Evolutionary conservation across 2,888 invertebrate species (phyloP), one percentile per base, ranked within the genome.

Genomic region (Sialis fuliginosa): DNA sequence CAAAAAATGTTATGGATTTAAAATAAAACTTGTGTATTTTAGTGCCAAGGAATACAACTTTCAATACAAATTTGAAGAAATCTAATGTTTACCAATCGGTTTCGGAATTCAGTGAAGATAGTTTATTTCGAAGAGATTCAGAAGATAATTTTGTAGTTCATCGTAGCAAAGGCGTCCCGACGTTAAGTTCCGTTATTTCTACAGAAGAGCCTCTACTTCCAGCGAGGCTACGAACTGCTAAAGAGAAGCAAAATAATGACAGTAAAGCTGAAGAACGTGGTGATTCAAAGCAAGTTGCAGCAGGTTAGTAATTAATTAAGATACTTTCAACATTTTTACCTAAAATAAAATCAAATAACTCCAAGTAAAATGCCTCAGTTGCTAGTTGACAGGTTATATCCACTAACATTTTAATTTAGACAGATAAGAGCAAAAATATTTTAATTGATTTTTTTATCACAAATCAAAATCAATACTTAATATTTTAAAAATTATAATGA

Each of bases 81-180:
- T 57, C 64, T 10, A 62, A 64, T 5, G 54, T 64, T 34, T 63
- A 65, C 52, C 62, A 60, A 49, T 63, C 63, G 52, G 55, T 58
- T 22, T 57, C 58, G 13, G 62, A 63, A 47, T 63, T 64, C 60
- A 65, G 65, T 52, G 66, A 64, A 52, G 64, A 65, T 51, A 65
- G 64, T 52, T 55, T 63, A 46, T 47, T 47, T 31, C 52, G 62
- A 31, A 58, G 68, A 48, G 57, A 60, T 32, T 64, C 67, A 32
- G 71, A 79, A 6, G 82, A 82, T 46, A 77, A 79, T 54, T 90
- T 86, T 64, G 81, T 87, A 41, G 88, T 88, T 50, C 88, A 90
- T 65, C 74, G 83, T 53, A 81, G 81, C 43, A 74, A 77, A 57
- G 82, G 79, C 52, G 75, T 89, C 58, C 82, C 88, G 45, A 90